Conservation (phyloP, 2,113 vertebrate species). For the Hippolais icterina region DNA sequence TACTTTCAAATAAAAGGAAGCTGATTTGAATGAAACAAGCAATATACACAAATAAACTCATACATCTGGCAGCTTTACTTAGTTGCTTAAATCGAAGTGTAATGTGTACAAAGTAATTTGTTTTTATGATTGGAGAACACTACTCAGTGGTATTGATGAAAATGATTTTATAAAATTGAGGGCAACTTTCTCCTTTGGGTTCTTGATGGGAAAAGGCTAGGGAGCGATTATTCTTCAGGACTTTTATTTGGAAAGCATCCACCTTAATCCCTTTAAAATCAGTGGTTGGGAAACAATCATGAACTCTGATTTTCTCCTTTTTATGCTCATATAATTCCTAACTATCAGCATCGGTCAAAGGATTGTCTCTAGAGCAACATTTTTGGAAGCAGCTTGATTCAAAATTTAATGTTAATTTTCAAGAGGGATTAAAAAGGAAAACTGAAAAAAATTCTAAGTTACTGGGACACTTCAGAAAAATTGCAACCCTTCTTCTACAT, state of each 20-base stretch:
- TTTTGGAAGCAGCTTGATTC: neutral
- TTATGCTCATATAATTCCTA: neutral
- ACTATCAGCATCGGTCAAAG: neutral
- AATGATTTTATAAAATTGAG: neutral
- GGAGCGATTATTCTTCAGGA: neutral
- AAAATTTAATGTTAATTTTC: conserved; percentile 5
- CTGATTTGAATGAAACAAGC: neutral
- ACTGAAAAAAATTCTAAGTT: neutral
- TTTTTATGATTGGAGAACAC: neutral
- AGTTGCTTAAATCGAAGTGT: neutral
- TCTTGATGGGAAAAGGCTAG: neutral
- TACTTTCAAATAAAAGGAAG: neutral
- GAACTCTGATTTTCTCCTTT: neutral
- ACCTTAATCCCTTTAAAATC: neutral
- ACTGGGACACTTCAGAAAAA: neutral
- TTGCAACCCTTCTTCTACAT: neutral
- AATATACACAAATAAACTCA: neutral
- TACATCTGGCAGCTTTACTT: neutral
- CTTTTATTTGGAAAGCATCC: neutral
- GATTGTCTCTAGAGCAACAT: neutral
- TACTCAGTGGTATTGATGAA: neutral
- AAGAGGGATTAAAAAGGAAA: neutral
- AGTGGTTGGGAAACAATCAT: neutral
- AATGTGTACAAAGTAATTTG: neutral
- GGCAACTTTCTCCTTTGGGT: neutral